Evolutionary conservation across 2,888 invertebrate genomes (phyloP).

Genomic region (Noctuana brunneofusca): DNA sequence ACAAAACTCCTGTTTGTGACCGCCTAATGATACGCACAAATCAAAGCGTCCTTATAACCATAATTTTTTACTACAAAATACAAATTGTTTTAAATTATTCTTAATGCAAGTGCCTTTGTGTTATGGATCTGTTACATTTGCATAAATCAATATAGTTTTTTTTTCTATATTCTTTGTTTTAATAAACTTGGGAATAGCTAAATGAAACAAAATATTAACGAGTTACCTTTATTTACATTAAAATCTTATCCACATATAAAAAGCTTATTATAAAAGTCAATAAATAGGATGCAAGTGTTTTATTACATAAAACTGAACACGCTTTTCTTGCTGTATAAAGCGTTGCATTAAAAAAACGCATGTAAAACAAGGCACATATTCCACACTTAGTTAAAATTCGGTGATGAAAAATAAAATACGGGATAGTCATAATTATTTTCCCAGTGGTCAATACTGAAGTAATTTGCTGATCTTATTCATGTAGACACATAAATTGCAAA

Average conservation of each 20-base stretch:
- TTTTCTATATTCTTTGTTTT: not conserved
- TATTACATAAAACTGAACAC: not conserved
- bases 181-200: not conserved
- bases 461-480: no score
- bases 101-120: not conserved
- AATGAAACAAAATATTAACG: constrained; percentile 46
- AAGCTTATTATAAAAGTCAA: constrained; percentile 20
- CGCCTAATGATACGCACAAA: no score
- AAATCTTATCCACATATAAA: constrained; percentile 38
- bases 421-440: no score
- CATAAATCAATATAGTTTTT: not conserved
- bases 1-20: no score
- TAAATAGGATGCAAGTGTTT: constrained; percentile 7
- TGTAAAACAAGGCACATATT: not conserved
- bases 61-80: no score
- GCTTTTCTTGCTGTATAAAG: not conserved
- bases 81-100: no score
- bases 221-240: constrained; percentile 67
- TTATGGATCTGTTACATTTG: not conserved
- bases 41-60: no score
- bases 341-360: no score
- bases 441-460: no score
- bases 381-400: not conserved
- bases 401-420: no score
- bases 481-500: no score